Evolutionary conservation across 2,113 vertebrate genomes (phyloP).

Genomic region (Sterna hirundo): DNA sequence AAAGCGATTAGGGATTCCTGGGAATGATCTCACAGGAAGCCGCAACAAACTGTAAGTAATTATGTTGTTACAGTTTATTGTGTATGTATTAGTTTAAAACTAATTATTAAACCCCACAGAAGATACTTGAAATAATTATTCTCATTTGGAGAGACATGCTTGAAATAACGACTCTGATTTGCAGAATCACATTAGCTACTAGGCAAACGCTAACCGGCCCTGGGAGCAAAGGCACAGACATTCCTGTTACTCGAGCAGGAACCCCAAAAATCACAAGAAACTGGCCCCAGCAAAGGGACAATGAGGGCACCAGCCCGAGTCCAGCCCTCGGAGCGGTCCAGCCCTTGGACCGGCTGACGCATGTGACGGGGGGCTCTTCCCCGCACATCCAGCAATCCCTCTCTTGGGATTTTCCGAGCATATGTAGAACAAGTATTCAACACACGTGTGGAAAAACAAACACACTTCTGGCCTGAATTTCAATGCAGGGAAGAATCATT

Average conservation of each 20-base stretch:
- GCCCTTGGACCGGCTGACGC: neutral
- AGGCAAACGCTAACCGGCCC: accelerated
- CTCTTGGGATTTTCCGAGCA: neutral
- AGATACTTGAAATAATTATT: slow-evolving; percentile 18
- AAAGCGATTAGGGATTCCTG: neutral
- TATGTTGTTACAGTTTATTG: slow-evolving; percentile 25
- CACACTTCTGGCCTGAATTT: neutral
- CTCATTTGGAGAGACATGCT: neutral
- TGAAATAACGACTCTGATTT: neutral
- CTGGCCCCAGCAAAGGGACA: neutral
- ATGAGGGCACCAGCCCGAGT: neutral
- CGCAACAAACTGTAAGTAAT: neutral
- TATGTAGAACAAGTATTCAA: neutral
- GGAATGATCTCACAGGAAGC: neutral
- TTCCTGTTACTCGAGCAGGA: neutral
- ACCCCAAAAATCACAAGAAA: neutral
- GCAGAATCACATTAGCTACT: neutral
- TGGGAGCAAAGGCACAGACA: neutral
- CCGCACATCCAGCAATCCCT: neutral
- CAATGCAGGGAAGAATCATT: neutral
- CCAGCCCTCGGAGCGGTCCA: neutral
- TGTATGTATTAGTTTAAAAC: neutral
- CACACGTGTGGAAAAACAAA: neutral
- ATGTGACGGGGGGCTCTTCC: too few species aligned
- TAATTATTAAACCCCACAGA: slow-evolving; percentile 26